Evolutionary conservation across 1,140 invertebrate genomes (phyloP).

Genomic region (Idris sp.): DNA sequence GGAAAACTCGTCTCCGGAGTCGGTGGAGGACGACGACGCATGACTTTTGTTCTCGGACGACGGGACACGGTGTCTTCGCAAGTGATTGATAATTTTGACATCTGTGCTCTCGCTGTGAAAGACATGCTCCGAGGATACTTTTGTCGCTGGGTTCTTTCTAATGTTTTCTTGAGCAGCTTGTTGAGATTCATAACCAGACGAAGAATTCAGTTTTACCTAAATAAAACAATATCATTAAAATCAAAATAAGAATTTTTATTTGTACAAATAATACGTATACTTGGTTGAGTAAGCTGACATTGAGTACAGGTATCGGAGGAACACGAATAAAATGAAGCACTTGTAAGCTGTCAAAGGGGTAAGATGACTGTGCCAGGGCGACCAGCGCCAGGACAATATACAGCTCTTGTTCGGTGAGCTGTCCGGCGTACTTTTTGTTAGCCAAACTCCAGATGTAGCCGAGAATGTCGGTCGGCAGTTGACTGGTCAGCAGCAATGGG

Average conservation of each 20-base stretch:
- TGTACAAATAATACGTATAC: too few relatives aligned
- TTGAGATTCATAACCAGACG: constrained; percentile 14
- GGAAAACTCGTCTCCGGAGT: constrained; percentile 79
- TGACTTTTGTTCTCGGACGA: constrained; percentile 29
- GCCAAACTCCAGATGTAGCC: constrained; percentile 83
- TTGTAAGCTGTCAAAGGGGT: constrained; percentile 77
- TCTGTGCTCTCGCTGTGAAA: constrained; percentile 32
- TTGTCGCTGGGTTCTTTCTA: constrained; percentile 8
- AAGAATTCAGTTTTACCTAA: constrained; percentile 21
- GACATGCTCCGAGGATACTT: constrained; percentile 8
- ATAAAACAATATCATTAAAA: background rate
- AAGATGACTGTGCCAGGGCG: constrained; percentile 81
- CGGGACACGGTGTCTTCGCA: constrained; percentile 11
- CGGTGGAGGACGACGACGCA: constrained; percentile 41
- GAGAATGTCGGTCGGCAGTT: constrained; percentile 80
- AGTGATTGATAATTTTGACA: constrained; percentile 32
- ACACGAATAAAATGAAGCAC: constrained; percentile 78
- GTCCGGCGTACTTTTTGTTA: constrained; percentile 81
- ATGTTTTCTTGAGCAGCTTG: background rate
- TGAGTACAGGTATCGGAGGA: constrained; percentile 79
- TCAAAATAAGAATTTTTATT: too few relatives aligned
- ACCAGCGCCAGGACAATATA: constrained; percentile 82
- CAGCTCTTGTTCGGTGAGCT: constrained; percentile 81
- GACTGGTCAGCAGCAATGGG: constrained; percentile 81
- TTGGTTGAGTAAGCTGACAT: constrained; percentile 65